Percentiles rank a stretch among this genome's conserved stretches.
Evolutionary conservation across 1,140 invertebrate genomes (phyloP).

Genomic region (Phymastichus coffea): DNA sequence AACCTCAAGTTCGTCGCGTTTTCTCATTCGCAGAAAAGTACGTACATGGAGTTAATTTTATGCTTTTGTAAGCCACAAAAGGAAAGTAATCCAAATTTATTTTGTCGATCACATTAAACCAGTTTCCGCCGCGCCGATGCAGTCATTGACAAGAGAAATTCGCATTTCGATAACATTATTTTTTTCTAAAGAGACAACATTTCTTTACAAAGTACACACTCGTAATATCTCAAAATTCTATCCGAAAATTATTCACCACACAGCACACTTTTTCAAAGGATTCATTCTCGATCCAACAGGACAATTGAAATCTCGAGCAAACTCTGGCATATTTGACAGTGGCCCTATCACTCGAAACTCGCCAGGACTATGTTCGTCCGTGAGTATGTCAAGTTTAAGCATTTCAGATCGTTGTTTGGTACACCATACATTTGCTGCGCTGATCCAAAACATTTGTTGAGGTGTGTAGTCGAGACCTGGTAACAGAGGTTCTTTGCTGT

Average conservation of each 20-base stretch:
- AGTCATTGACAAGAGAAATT: neutral
- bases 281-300: slow-evolving; percentile 81
- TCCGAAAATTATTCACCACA: slow-evolving; percentile 63
- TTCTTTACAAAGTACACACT: neutral
- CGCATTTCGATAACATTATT: neutral
- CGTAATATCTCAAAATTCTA: neutral
- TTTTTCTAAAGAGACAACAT: neutral
- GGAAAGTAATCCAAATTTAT: neutral
- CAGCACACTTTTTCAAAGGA: slow-evolving; percentile 80
- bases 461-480: slow-evolving; percentile 57
- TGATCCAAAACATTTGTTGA: slow-evolving; percentile 67
- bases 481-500: slow-evolving; percentile 47
- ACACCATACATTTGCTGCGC: slow-evolving; percentile 60
- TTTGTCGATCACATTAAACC: neutral
- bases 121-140: neutral
- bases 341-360: slow-evolving; percentile 84
- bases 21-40: no score
- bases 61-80: neutral
- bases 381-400: slow-evolving; percentile 58
- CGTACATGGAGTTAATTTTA: no score
- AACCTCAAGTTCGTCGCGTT: no score
- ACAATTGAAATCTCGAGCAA: slow-evolving; percentile 85
- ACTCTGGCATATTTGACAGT: slow-evolving; percentile 87
- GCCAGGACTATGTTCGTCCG: slow-evolving; percentile 77
- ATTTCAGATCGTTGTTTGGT: slow-evolving; percentile 57